Conservation (phyloP, 2,888 invertebrate genomes). For the Tachina grossa region DNA sequence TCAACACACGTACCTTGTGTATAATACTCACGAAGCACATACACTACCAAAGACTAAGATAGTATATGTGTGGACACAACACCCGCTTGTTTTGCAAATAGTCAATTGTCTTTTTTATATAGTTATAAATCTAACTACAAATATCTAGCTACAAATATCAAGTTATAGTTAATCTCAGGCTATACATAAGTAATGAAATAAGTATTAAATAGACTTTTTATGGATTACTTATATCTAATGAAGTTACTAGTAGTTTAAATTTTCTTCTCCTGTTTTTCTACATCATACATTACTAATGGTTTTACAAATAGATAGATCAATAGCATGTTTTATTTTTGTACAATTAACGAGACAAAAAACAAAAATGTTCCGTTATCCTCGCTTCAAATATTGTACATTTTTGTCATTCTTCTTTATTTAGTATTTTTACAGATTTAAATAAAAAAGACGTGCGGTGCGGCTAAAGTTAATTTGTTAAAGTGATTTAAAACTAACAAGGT, state of each 20-base stretch:
- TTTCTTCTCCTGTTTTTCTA: not conserved
- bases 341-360: slow-evolving; percentile 4
- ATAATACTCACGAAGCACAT: too few relatives aligned
- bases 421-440: slow-evolving; percentile 11
- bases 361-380: slow-evolving; percentile 2
- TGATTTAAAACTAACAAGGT: slow-evolving; percentile 16
- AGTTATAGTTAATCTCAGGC: not conserved
- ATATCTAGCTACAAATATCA: too few relatives aligned
- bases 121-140: slow-evolving; percentile 1
- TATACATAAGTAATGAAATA: slow-evolving; percentile 1
- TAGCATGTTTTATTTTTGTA: slow-evolving; percentile 11
- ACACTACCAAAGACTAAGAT: too few relatives aligned
- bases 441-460: slow-evolving; percentile 4
- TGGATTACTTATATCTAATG: not conserved
- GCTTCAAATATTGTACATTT: slow-evolving; percentile 8
- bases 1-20: too few relatives aligned
- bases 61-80: too few relatives aligned
- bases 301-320: not conserved
- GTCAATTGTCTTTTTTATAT: not conserved
- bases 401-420: slow-evolving; percentile 7
- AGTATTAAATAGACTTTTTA: slow-evolving; percentile 6
- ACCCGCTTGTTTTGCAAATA: not conserved
- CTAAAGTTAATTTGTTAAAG: slow-evolving; percentile 1
- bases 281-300: too few relatives aligned
- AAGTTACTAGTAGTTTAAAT: slow-evolving; percentile 5